phyloP scores from a whole-genome alignment of 2,888 invertebrate genomes.

The Gymnosoma rotundatum region DNA sequence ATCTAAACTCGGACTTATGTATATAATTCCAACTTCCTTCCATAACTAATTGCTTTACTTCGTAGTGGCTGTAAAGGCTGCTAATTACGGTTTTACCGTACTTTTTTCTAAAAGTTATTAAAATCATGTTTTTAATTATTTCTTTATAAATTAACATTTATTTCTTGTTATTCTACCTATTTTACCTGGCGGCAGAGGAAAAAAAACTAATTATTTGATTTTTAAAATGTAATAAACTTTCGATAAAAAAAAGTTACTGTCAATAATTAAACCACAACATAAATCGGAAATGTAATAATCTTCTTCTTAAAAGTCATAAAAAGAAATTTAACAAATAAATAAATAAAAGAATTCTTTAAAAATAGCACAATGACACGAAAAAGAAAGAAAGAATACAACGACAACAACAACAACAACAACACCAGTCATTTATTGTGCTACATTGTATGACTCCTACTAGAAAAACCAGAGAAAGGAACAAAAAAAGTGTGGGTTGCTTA shows the following conservation, averaged over 20 bases:
- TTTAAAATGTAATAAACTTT: constrained; percentile 14
- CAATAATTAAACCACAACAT: neutral
- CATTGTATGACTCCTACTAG: constrained; percentile 24
- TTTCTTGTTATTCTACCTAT: no score
- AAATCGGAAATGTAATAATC: constrained; percentile 35
- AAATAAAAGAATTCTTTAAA: constrained; percentile 19
- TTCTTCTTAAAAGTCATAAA: constrained; percentile 6
- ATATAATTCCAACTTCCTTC: no score
- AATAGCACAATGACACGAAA: constrained; percentile 21
- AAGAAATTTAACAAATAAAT: constrained; percentile 16
- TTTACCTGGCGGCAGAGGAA: neutral
- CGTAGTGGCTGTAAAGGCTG: no score
- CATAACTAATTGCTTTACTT: no score
- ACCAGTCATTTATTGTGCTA: neutral
- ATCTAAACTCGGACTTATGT: no score
- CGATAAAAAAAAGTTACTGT: neutral
- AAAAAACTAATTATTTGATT: neutral
- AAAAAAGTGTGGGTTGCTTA: constrained; percentile 41
- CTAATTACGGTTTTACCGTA: no score
- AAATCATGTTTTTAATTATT: no score
- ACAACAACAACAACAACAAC: neutral
- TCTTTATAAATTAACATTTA: no score
- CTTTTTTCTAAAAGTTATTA: no score
- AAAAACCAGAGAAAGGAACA: constrained; percentile 2
- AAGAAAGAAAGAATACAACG: neutral